Base-by-base conservation (phyloP, 2,888 invertebrate species). In the Marasmarcha lunaedactyla region DNA sequence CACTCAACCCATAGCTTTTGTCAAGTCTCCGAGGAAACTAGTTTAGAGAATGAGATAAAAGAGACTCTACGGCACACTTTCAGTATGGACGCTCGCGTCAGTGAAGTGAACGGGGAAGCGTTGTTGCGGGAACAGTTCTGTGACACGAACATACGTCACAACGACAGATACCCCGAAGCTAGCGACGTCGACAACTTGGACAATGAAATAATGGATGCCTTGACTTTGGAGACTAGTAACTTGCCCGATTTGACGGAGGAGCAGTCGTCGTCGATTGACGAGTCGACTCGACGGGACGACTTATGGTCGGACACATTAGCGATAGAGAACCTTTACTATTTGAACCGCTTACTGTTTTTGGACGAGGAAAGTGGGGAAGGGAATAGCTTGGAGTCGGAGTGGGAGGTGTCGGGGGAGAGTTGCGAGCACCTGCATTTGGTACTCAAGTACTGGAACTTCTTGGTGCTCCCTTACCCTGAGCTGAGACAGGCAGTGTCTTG, bases 81-180 rank as follows among this genome's bases (percentile, higher is more conserved):
- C 14, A 59, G 61, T 40, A 48, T 57, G 0, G 63, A 57, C 7
- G 56, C 60, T 1, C 52, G 54, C 1, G 54, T 62, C 0, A 55
- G 55, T 0, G 60, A 59, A 2, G 57, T 50, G 0, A 26, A 43
- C 1, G 59, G 54, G 12, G 43, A 45, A 11, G 38, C 38, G 1
- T 41, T 53, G 6, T 4, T 12, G 1, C 49, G 52, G 2, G 56
- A 59, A 11, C 56, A 55, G 4, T 59, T 59, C 34, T 73, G 63
- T 43, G 79, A 79, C 37, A 79, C 79, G 0, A 79, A 79, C 43
- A 78, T 77, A n/a, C 68, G 64, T 0, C 78, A 78, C 45, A 79
- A 79, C 45, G 76, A 79, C 41, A 63, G 69, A 1, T 79, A 77
- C 40, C 79, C 79, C 0, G 79, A 79, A 39, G 76, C 72, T 1